Evolutionary conservation across 2,888 invertebrate genomes (phyloP), one percentile per base, ranked within the genome.

Genomic region (Pollenia griseotomentosa): DNA sequence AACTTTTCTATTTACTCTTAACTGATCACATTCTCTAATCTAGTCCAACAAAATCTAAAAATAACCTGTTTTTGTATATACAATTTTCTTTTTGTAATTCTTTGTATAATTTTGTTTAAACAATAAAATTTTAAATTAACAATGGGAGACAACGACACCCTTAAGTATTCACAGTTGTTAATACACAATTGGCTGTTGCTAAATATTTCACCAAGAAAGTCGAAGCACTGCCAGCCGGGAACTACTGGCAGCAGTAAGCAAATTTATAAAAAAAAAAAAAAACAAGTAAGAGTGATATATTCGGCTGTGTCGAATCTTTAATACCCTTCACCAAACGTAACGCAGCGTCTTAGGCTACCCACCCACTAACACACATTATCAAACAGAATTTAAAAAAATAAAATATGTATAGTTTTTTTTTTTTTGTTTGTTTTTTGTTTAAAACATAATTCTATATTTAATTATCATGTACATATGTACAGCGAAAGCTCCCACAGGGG

Each of bases 221-320:
- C 5, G 33, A 16, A 16, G 10, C 9, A 7, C 16, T 7, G 6
- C 12, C 65, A 16, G 53, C 16, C 53, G 53, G n/a, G 4, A 66
- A n/a, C 65, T 23, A 46, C n/a, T 68, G 53, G 51, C 40, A 53
- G n/a, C 51, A 53, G 5, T 68, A 33, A 68, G 23, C 14, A 68
- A 40, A 51, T 70, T 44, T 1, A 44, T 2, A 23, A 33, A 33
- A 44, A 2, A 23, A 33, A 33, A 33, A 6, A 33, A 4, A 33
- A 33, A 33, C 33, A 33, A 33, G 5, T 33, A 33, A 33, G 33
- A 33, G 33, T 33, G 6, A 5, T 33, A 33, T 6, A 33, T 33
- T 33, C 33, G 33, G 6, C 33, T 33, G 0, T 33, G 33, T 1
- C 6, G 33, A 33, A 33, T 33, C 33, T 33, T 33, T 6, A 6